Percentiles rank a stretch among this genome's conserved stretches.
phyloP scores from a whole-genome alignment of 2,113 vertebrate genomes.

The Corythornis madagascariensis region DNA sequence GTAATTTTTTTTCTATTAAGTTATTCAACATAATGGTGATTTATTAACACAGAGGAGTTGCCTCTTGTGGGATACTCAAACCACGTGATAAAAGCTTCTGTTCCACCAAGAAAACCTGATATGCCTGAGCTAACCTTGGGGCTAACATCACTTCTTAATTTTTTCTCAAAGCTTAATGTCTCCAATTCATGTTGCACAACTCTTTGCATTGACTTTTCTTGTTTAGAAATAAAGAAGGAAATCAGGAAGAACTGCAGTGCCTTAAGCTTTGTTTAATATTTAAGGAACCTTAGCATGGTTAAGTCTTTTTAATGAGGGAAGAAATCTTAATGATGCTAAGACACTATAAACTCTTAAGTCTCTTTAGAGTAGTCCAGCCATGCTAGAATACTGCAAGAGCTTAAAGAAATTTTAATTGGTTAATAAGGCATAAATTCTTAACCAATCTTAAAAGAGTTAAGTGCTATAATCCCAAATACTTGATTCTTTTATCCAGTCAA shows the following conservation, averaged over 20 bases:
- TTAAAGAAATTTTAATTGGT: conserved; percentile 38
- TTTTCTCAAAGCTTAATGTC: neutral
- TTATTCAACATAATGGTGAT: neutral
- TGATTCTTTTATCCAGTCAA: conserved; percentile 20
- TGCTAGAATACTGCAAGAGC: neutral
- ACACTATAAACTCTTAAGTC: neutral
- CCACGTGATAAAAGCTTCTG: neutral
- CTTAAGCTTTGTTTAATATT: neutral
- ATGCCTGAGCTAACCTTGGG: neutral
- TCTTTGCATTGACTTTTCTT: neutral
- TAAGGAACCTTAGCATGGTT: neutral
- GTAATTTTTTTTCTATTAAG: neutral
- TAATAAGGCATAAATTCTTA: conserved; percentile 28
- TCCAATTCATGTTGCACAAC: neutral
- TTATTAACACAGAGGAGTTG: neutral
- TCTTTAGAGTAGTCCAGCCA: neutral
- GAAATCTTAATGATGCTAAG: conserved; percentile 33
- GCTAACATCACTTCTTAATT: neutral
- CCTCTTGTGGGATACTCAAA: neutral
- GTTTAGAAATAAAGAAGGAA: neutral
- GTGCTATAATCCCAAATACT: conserved; percentile 11
- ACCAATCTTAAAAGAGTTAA: neutral
- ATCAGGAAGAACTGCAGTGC: neutral
- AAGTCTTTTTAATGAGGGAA: neutral
- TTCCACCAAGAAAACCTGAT: neutral